Conservation (phyloP, 1,140 invertebrate species). For the Musca vetustissima region DNA sequence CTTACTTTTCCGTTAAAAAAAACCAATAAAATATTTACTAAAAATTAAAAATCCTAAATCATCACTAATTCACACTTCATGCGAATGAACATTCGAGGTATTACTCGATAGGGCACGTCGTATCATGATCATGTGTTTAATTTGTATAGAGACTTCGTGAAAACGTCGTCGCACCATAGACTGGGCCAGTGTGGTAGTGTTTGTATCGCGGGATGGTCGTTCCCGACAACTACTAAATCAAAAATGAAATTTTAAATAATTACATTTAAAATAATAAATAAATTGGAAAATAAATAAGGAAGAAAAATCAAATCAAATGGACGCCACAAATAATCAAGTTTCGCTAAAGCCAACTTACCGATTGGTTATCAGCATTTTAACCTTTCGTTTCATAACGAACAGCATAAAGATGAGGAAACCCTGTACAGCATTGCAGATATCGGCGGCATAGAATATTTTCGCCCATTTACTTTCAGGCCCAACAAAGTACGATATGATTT, state of each 20-base stretch:
- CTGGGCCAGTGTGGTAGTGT: slow-evolving; percentile 39
- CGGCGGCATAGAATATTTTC: slow-evolving; percentile 60
- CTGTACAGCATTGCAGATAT: slow-evolving; percentile 60
- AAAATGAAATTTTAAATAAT: slow-evolving; percentile 9
- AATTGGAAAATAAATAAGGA: slow-evolving; percentile 4
- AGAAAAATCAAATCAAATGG: neutral
- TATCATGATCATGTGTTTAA: slow-evolving; percentile 48
- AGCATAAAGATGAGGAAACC: slow-evolving; percentile 65
- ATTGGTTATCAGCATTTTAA: slow-evolving; percentile 58
- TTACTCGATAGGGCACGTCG: slow-evolving; percentile 45
- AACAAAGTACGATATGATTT: slow-evolving; percentile 66
- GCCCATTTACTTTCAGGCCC: slow-evolving; percentile 45
- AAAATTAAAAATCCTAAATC: no score
- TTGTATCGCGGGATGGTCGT: slow-evolving; percentile 48
- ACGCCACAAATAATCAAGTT: slow-evolving; percentile 9
- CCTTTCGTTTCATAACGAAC: slow-evolving; percentile 64
- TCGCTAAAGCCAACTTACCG: slow-evolving; percentile 47
- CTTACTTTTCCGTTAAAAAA: no score
- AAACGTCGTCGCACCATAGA: slow-evolving; percentile 47
- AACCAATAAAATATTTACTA: no score
- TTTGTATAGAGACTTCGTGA: slow-evolving; percentile 47
- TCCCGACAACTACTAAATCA: slow-evolving; percentile 43
- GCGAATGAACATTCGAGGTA: slow-evolving; percentile 37
- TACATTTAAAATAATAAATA: slow-evolving; percentile 23
- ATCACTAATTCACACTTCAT: slow-evolving; percentile 33